phyloP scores from a whole-genome alignment of 1,140 invertebrate genomes.

The Pemphigus obesinymphae region DNA sequence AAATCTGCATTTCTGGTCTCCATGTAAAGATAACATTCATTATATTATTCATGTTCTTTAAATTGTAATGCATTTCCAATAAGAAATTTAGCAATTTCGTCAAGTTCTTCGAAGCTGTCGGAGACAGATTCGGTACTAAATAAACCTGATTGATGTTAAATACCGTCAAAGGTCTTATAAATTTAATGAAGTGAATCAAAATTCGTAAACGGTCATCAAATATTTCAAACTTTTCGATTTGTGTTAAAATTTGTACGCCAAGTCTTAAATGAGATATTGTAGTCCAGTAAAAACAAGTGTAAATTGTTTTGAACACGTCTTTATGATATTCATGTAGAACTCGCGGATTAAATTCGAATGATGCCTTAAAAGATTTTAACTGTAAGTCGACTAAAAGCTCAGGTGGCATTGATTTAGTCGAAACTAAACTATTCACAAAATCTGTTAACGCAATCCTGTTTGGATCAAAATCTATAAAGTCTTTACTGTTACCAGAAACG shows the following conservation, averaged over 20 bases:
- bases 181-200: neutral
- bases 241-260: neutral
- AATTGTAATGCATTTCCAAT: too few relatives aligned
- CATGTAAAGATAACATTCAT: neutral
- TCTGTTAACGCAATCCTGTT: neutral
- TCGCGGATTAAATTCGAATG: neutral
- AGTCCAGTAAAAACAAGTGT: conserved; percentile 5
- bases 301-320: neutral
- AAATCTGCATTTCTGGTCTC: neutral
- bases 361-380: neutral
- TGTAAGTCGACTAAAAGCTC: neutral
- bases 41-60: neutral
- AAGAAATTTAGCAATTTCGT: neutral
- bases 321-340: neutral
- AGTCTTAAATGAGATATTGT: neutral
- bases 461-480: neutral
- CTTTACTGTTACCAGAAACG: neutral
- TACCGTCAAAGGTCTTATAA: neutral
- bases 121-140: neutral
- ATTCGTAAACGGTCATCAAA: neutral
- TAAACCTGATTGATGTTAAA: neutral
- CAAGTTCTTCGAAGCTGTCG: neutral
- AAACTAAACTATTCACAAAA: neutral
- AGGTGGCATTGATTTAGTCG: neutral
- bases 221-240: neutral